phyloP scores from a whole-genome alignment of 2,113 vertebrate genomes.

The Globicephala melas region DNA sequence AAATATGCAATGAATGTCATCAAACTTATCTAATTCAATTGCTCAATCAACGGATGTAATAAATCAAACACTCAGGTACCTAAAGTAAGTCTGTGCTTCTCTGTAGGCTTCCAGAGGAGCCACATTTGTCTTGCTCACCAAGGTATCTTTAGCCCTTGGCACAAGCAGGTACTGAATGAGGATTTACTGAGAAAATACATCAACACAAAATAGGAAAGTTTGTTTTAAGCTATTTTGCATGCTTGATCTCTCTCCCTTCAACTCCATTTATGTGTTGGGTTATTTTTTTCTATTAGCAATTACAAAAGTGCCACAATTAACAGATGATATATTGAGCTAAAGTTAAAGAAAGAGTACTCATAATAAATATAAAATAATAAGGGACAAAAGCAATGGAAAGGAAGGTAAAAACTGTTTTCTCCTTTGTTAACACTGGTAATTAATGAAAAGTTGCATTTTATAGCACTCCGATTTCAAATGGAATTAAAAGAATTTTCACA shows the following conservation, averaged over 20 bases:
- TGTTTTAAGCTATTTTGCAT: not conserved
- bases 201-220: not conserved
- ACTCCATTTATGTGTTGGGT: slow-evolving; percentile 22
- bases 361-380: slow-evolving; percentile 1
- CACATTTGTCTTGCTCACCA: not conserved
- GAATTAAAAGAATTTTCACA: not conserved
- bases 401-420: slow-evolving; percentile 3
- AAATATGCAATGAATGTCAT: not conserved
- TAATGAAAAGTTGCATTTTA: not conserved
- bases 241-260: not conserved
- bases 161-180: not conserved
- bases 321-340: not conserved
- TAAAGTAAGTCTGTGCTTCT: not conserved
- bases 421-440: not conserved
- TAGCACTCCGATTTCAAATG: not conserved
- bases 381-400: not conserved
- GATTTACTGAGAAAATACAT: not conserved
- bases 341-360: not conserved
- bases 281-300: slow-evolving; percentile 42
- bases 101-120: not conserved
- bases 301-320: slow-evolving; percentile 27
- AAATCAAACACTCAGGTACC: not conserved
- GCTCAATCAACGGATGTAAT: not conserved
- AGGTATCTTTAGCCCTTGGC: not conserved
- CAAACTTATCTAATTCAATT: not conserved